These are phyloP conservation scores for Scaptodrosophila lebanonensis DNA, from an alignment of 1,140 invertebrate species.

Conservation along the genomic window DNA sequence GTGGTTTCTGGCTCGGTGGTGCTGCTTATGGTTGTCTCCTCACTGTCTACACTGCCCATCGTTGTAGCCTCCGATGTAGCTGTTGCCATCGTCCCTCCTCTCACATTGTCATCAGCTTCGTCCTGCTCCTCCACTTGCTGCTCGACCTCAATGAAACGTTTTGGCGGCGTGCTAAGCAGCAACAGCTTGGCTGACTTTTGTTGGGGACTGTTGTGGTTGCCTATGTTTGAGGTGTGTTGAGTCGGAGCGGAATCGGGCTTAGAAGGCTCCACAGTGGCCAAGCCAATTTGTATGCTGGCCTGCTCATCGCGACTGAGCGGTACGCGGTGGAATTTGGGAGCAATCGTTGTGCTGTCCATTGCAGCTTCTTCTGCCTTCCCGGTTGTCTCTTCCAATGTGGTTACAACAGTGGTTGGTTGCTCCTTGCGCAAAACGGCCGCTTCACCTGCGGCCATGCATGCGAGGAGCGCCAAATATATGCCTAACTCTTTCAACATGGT, in stretches of 20 bases:
- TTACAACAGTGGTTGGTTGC: slow-evolving; percentile 45
- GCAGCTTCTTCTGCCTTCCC: slow-evolving; percentile 5
- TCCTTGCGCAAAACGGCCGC: slow-evolving; percentile 31
- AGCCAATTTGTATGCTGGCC: slow-evolving; percentile 35
- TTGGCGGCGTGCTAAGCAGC: slow-evolving; percentile 60
- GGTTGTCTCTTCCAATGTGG: background rate
- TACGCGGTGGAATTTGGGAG: slow-evolving; percentile 5
- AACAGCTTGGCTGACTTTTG: slow-evolving; percentile 55
- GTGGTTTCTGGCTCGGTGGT: slow-evolving; percentile 34
- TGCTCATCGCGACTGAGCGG: slow-evolving; percentile 47
- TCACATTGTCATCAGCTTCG: slow-evolving; percentile 36
- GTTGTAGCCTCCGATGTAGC: slow-evolving; percentile 19
- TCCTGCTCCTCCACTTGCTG: slow-evolving; percentile 53
- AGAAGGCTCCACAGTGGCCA: slow-evolving; percentile 46
- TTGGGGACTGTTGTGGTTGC: slow-evolving; percentile 11
- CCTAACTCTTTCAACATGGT: slow-evolving; percentile 50
- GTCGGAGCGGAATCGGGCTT: too few species aligned
- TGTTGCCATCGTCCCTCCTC: slow-evolving; percentile 8
- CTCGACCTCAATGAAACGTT: slow-evolving; percentile 44
- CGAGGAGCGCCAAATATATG: slow-evolving; percentile 12
- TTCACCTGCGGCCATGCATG: slow-evolving; percentile 25
- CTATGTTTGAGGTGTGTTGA: slow-evolving; percentile 36
- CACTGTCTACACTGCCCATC: slow-evolving; percentile 18
- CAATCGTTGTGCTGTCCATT: slow-evolving; percentile 20
- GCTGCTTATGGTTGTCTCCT: slow-evolving; percentile 8